These are phyloP conservation scores for Apotomis capreana DNA, from an alignment of 2,888 invertebrate species.

Conservation along the genomic window DNA sequence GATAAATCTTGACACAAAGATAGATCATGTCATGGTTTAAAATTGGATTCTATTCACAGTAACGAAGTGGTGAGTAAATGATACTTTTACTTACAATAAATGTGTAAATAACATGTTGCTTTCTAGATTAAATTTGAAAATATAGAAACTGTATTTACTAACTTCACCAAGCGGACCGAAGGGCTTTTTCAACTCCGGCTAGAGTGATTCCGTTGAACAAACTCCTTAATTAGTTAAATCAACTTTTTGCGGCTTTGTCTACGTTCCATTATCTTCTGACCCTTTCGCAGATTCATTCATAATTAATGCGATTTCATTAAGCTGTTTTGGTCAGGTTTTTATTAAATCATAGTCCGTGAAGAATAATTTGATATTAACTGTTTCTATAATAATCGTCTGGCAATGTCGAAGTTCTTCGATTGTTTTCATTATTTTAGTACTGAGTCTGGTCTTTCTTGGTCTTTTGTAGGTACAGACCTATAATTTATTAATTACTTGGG, in stretches of 20 bases:
- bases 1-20: too few species aligned
- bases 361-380: slow-evolving; percentile 33
- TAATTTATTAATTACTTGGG: too few species aligned
- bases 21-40: too few species aligned
- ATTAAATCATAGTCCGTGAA: slow-evolving; percentile 20
- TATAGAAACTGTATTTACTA: neutral
- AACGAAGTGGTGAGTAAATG: too few species aligned
- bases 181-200: slow-evolving; percentile 3
- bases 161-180: neutral
- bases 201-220: slow-evolving; percentile 4
- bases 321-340: slow-evolving; percentile 27
- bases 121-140: neutral
- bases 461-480: too few species aligned
- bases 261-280: slow-evolving; percentile 35
- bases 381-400: slow-evolving; percentile 31
- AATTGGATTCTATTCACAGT: too few species aligned
- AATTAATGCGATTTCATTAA: slow-evolving; percentile 37
- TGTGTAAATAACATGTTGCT: neutral
- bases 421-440: neutral
- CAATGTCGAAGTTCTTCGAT: slow-evolving; percentile 22
- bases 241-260: slow-evolving; percentile 37
- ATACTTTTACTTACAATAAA: too few species aligned
- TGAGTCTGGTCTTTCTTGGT: too few species aligned
- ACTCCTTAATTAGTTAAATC: slow-evolving; percentile 33
- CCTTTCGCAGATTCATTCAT: slow-evolving; percentile 37